Conservation (phyloP, 1,140 invertebrate genomes). For the Drosophila novamexicana region DNA sequence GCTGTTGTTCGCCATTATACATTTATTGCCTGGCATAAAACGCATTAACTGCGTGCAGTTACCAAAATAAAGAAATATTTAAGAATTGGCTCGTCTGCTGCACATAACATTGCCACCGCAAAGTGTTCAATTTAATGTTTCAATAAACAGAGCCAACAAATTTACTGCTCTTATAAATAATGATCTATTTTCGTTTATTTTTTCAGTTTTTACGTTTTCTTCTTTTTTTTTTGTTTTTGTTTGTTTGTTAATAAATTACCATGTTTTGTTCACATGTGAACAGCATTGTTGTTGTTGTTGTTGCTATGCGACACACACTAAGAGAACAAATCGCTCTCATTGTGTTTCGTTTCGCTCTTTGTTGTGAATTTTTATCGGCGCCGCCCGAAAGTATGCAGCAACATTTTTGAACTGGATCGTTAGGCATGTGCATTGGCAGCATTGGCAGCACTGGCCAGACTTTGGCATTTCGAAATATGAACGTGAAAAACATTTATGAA, state of each 20-base stretch:
- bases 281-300: slow-evolving; percentile 1
- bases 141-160: slow-evolving; percentile 56
- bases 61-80: slow-evolving; percentile 7
- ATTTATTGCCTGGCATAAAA: slow-evolving; percentile 26
- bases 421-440: slow-evolving; percentile 38
- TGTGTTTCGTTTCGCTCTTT: slow-evolving; percentile 6
- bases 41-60: slow-evolving; percentile 11
- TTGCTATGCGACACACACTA: slow-evolving; percentile 8
- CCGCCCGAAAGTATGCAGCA: slow-evolving; percentile 54
- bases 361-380: slow-evolving; percentile 20
- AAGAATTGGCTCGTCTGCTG: slow-evolving; percentile 1
- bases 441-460: slow-evolving; percentile 39
- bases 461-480: neutral
- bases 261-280: slow-evolving; percentile 17
- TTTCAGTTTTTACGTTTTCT: slow-evolving; percentile 8
- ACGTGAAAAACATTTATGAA: slow-evolving; percentile 1
- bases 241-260: slow-evolving; percentile 12
- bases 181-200: slow-evolving; percentile 59
- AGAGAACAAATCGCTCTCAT: slow-evolving; percentile 6
- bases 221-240: slow-evolving; percentile 10
- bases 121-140: slow-evolving; percentile 73
- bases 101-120: slow-evolving; percentile 25
- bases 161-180: slow-evolving; percentile 67
- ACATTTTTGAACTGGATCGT: slow-evolving; percentile 21
- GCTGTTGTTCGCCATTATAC: slow-evolving; percentile 17